These are phyloP conservation scores for Hippocampus kuda DNA, from an alignment of 2,797 vertebrate species.

Conservation along the genomic window DNA sequence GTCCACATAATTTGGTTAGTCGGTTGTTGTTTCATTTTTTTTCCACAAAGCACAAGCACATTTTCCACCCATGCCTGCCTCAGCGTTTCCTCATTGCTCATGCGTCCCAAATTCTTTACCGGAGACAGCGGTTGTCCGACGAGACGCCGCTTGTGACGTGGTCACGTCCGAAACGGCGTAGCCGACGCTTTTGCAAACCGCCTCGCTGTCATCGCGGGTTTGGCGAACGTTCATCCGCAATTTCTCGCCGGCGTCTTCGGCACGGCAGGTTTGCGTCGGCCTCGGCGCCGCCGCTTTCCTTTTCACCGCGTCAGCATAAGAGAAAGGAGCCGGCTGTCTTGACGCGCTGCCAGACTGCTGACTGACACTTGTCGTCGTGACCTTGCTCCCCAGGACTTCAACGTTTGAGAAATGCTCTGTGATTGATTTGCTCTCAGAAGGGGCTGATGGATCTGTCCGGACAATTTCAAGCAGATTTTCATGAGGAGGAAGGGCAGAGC, in stretches of 20 bases:
- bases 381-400: constrained; percentile 67
- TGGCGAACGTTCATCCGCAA: constrained; percentile 77
- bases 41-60: constrained; percentile 6
- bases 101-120: constrained; percentile 66
- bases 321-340: constrained; percentile 64
- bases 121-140: constrained; percentile 58
- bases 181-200: constrained; percentile 74
- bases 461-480: constrained; percentile 46
- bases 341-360: constrained; percentile 57
- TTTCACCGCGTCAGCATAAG: constrained; percentile 83
- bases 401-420: constrained; percentile 65
- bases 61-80: constrained; percentile 25
- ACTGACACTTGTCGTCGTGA: constrained; percentile 59
- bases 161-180: constrained; percentile 69
- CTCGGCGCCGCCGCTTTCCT: constrained; percentile 64
- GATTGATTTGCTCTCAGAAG: constrained; percentile 64
- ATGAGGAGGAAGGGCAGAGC: constrained; percentile 45
- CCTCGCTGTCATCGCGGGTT: constrained; percentile 80
- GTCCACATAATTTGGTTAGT: background rate
- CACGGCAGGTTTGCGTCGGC: constrained; percentile 40
- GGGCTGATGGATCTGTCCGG: constrained; percentile 48
- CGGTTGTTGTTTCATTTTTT: no score
- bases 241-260: constrained; percentile 66
- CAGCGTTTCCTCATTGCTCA: constrained; percentile 61
- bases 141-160: constrained; percentile 60